Conservation (phyloP, 1,140 invertebrate species). For the Thrips palmi region DNA sequence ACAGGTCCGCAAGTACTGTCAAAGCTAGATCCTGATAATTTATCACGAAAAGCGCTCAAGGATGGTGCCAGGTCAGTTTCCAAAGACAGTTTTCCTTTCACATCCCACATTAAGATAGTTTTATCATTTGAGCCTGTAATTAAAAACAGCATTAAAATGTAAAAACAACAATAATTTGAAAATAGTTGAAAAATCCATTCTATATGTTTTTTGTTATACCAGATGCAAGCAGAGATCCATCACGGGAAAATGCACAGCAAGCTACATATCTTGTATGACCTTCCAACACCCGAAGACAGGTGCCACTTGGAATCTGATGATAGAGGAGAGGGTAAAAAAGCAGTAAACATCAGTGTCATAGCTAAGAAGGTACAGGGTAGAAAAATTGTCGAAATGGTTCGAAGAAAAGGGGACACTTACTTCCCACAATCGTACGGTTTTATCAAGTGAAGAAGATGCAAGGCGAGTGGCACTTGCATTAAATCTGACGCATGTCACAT, state of each 20-base stretch:
- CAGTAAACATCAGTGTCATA: slow-evolving; percentile 6
- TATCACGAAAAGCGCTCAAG: slow-evolving; percentile 13
- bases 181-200: not conserved
- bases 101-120: slow-evolving; percentile 42
- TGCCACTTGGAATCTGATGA: slow-evolving; percentile 18
- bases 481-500: slow-evolving; percentile 42
- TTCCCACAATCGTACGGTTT: slow-evolving; percentile 49
- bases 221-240: slow-evolving; percentile 40
- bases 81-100: slow-evolving; percentile 26
- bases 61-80: slow-evolving; percentile 26
- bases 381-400: no score
- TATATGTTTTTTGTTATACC: slow-evolving; percentile 22
- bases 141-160: not conserved
- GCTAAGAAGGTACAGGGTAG: not conserved
- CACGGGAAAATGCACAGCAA: slow-evolving; percentile 45
- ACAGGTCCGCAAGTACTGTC: not conserved
- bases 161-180: not conserved
- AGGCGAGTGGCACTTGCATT: slow-evolving; percentile 35
- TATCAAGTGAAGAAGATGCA: slow-evolving; percentile 47
- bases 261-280: slow-evolving; percentile 53
- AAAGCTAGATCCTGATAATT: not conserved
- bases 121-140: slow-evolving; percentile 50
- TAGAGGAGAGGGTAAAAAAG: slow-evolving; percentile 1
- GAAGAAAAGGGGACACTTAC: no score
- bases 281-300: slow-evolving; percentile 28